Evolutionary conservation across 2,113 vertebrate genomes (phyloP).

Genomic region (Capreolus pygargus): DNA sequence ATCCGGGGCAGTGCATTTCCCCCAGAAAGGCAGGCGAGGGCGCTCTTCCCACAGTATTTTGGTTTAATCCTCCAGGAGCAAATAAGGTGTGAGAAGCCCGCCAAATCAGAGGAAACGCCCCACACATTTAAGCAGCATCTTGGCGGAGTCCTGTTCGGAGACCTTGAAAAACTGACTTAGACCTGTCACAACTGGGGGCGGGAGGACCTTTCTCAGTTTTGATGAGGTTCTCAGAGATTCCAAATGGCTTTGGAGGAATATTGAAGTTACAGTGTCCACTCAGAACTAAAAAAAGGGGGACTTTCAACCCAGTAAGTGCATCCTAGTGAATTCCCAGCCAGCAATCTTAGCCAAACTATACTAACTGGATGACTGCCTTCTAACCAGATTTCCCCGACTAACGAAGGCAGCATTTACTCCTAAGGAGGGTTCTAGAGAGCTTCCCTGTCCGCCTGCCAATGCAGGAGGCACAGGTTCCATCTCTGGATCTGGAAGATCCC

Average conservation of each 20-base stretch:
- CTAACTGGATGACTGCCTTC: not conserved
- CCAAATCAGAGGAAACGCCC: not conserved
- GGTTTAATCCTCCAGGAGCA: not conserved
- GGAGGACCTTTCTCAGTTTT: not conserved
- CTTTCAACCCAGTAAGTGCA: not conserved
- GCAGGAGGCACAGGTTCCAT: not conserved
- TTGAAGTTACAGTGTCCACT: not conserved
- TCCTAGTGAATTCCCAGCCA: not conserved
- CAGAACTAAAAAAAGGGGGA: not conserved
- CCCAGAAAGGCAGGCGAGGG: slow-evolving; percentile 63
- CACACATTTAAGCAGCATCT: not conserved
- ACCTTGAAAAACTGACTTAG: not conserved
- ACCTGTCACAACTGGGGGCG: not conserved
- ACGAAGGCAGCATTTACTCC: not conserved
- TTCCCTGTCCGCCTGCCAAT: not conserved
- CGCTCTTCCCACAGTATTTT: slow-evolving; percentile 68
- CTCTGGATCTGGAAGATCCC: not conserved
- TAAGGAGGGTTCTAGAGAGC: not conserved
- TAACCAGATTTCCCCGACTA: not conserved
- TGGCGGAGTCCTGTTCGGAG: not conserved
- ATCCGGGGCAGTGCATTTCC: not conserved
- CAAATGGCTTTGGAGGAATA: not conserved
- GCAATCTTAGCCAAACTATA: not conserved
- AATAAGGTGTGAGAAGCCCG: not conserved
- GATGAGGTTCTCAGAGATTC: not conserved